Evolutionary conservation across 2,113 vertebrate species (phyloP), one percentile per base, ranked within the genome.

Genomic region (Sturnira hondurensis): DNA sequence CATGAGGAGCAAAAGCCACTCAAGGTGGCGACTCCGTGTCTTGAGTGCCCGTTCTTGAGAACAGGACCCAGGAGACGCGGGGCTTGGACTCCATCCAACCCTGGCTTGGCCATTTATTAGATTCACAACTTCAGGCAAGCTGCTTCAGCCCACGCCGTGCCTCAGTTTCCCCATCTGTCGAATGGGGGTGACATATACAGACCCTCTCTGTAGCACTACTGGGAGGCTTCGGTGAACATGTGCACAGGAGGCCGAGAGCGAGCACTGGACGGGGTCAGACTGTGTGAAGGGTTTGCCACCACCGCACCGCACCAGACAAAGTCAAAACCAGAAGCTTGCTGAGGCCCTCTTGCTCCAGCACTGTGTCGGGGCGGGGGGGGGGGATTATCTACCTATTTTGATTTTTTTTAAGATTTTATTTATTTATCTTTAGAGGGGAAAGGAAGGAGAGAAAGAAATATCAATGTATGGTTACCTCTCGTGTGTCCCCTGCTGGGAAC

Each of bases 261-360:
- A 28, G 50, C 13, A 9, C 47, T 38, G 36, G 26, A 33, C 41
- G 0, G 0, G 10, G 41, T 0, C 50, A n/a, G 31, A 41, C 41
- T 4, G 8, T 3, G 2, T 7, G 3, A 68, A n/a, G 63, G 24
- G 41, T 58, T 13, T 26, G 9, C 52, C 19, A 13, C 16, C 41
- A 41, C 19, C 22, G 43, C 41, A 41, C 19, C 22, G 43, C 0
- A n/a, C 15, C 28, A 13, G 7, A n/a, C 20, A 13, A 82, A 19
- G 15, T 28, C 82, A 50, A 19, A 81, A 50, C 33, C 3, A 1
- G 33, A 47, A 50, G 94, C 24, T 12, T n/a, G 1, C 1, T 41
- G 70, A 16, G 8, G 68, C 8, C 68, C n/a, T 41, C 82, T 17
- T 5, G 4, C 14, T n/a, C 43, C 19, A 68, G 15, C 5, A 33